Evolutionary conservation across 2,113 vertebrate species (phyloP).

Genomic region (Cariama cristata): DNA sequence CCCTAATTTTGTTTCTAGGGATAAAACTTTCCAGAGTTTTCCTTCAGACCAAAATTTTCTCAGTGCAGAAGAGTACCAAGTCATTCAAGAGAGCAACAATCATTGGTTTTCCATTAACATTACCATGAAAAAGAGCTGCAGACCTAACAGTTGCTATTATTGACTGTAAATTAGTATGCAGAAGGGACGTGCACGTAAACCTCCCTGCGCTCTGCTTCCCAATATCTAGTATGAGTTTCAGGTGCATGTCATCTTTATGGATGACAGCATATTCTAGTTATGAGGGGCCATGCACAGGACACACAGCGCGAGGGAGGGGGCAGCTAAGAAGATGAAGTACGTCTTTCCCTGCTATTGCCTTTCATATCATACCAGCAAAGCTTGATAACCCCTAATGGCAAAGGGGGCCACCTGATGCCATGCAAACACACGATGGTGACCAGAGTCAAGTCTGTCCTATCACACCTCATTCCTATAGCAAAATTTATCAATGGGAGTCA

Average conservation of each 20-base stretch:
- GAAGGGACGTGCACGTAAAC: not conserved
- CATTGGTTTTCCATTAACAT: not conserved
- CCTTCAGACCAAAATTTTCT: not conserved
- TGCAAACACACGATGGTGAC: accelerated
- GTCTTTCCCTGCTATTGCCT: not conserved
- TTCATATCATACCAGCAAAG: not conserved
- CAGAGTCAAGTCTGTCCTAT: not conserved
- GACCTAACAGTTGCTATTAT: not conserved
- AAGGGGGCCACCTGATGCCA: not conserved
- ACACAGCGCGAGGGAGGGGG: not conserved
- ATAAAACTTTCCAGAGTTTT: not conserved
- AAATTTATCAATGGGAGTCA: not conserved
- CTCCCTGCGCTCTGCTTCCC: not conserved
- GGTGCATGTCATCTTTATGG: not conserved
- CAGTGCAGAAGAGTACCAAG: not conserved
- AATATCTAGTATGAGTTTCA: not conserved
- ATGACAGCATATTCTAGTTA: not conserved
- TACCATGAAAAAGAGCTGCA: not conserved
- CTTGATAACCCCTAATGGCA: not conserved
- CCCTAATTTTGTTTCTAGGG: not conserved
- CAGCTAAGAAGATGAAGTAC: not conserved
- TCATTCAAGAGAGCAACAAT: not conserved
- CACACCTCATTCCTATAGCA: not conserved
- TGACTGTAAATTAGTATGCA: not conserved
- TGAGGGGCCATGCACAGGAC: not conserved